These are phyloP conservation scores for Drosophila azteca DNA, from an alignment of 1,140 invertebrate genomes.

Conservation along the genomic window DNA sequence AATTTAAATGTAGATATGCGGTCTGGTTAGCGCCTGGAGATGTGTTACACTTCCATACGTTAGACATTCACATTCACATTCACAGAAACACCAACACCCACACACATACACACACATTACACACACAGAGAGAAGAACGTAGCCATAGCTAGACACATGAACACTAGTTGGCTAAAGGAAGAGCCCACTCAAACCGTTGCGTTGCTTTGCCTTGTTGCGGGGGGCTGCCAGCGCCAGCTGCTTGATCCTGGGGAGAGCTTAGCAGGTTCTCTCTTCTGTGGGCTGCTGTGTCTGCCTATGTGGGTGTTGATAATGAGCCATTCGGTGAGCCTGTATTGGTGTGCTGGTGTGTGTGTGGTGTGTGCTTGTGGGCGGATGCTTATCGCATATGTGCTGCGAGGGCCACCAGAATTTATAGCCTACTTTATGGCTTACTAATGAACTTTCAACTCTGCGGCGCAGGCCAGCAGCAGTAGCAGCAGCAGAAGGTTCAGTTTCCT, in stretches of 20 bases:
- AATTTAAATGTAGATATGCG: conserved; percentile 81
- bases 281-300: conserved; percentile 5
- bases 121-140: not conserved
- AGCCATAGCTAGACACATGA: conserved; percentile 2
- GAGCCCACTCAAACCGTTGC: conserved; percentile 67
- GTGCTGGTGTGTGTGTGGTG: conserved; percentile 7
- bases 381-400: conserved; percentile 40
- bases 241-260: conserved; percentile 47
- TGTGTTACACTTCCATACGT: conserved; percentile 47
- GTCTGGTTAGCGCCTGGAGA: conserved; percentile 73
- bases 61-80: conserved; percentile 9
- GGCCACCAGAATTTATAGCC: conserved; percentile 70
- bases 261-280: conserved; percentile 38
- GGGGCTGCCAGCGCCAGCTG: conserved; percentile 31
- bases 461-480: conserved; percentile 1
- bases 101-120: not conserved
- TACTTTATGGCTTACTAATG: conserved; percentile 82
- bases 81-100: conserved; percentile 1
- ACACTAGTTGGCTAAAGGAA: conserved; percentile 49
- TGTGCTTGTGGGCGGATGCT: conserved; percentile 36
- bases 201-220: conserved; percentile 35
- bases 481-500: conserved; percentile 1
- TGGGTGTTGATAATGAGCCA: conserved; percentile 67
- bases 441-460: conserved; percentile 69
- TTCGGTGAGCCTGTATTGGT: conserved; percentile 37